These are phyloP conservation scores for Sciurus carolinensis DNA, from an alignment of 2,797 vertebrate genomes.

Conservation along the genomic window DNA sequence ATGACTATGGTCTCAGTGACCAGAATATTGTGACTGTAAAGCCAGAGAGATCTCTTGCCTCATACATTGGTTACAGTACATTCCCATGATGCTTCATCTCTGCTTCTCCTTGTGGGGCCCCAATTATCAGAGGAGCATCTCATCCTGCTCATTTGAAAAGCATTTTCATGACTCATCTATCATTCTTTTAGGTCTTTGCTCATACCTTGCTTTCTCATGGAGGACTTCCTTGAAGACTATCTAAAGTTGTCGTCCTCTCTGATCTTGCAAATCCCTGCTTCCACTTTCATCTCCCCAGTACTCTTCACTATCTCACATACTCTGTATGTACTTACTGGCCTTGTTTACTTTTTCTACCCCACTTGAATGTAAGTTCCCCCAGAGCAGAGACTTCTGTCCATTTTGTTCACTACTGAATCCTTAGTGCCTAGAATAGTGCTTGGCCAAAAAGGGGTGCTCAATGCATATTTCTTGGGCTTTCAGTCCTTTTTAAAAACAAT, in stretches of 20 bases:
- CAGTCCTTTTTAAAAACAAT: background rate
- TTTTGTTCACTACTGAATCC: background rate
- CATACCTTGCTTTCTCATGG: conserved; percentile 10
- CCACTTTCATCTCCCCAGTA: background rate
- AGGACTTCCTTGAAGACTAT: background rate
- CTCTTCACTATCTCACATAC: background rate
- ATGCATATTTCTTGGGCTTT: background rate
- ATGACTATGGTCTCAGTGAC: background rate
- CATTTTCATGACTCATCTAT: background rate
- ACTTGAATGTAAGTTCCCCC: background rate
- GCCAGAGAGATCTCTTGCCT: background rate
- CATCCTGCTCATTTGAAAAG: background rate
- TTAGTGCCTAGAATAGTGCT: too few relatives aligned
- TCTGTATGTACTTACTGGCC: background rate
- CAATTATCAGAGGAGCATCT: background rate
- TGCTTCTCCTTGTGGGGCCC: background rate
- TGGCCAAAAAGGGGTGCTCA: background rate
- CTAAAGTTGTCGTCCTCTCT: background rate
- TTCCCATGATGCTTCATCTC: background rate
- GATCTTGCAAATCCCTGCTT: background rate
- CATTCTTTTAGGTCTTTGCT: background rate
- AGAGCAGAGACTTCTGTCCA: background rate
- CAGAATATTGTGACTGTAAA: background rate
- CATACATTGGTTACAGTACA: fast-evolving
- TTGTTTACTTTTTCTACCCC: background rate